Conservation (phyloP, 2,113 vertebrate genomes). For the Pongo abelii region DNA sequence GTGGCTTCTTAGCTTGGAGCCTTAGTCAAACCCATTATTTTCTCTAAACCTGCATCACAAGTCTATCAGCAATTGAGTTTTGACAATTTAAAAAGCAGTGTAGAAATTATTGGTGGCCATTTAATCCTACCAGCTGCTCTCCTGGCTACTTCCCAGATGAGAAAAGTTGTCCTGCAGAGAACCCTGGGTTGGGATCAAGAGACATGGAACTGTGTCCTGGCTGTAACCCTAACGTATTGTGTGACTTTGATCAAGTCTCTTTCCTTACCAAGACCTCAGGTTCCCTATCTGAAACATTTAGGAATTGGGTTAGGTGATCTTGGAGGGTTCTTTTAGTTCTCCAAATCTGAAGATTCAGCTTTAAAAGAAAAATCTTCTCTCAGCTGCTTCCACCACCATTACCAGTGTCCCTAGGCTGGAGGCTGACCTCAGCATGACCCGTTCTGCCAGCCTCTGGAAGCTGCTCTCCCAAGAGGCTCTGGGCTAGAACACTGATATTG, state of each 20-base stretch:
- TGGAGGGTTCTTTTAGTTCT: background rate
- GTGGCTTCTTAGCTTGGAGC: background rate
- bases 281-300: background rate
- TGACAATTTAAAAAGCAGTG: background rate
- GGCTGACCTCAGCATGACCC: conserved; percentile 48
- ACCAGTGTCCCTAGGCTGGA: background rate
- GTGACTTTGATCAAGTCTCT: background rate
- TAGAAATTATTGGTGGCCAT: background rate
- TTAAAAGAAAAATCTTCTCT: conserved; percentile 22
- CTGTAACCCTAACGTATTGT: background rate
- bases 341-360: conserved; percentile 32
- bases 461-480: conserved; percentile 35
- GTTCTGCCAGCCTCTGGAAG: conserved; percentile 14
- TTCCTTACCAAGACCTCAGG: conserved; percentile 21
- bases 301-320: background rate
- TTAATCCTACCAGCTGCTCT: background rate
- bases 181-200: background rate
- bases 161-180: background rate
- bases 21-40: background rate
- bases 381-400: background rate
- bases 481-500: background rate
- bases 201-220: background rate
- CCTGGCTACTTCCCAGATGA: background rate
- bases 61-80: background rate
- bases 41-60: background rate